Base-by-base conservation (phyloP, 2,113 vertebrate genomes). In the Halcyon senegalensis region DNA sequence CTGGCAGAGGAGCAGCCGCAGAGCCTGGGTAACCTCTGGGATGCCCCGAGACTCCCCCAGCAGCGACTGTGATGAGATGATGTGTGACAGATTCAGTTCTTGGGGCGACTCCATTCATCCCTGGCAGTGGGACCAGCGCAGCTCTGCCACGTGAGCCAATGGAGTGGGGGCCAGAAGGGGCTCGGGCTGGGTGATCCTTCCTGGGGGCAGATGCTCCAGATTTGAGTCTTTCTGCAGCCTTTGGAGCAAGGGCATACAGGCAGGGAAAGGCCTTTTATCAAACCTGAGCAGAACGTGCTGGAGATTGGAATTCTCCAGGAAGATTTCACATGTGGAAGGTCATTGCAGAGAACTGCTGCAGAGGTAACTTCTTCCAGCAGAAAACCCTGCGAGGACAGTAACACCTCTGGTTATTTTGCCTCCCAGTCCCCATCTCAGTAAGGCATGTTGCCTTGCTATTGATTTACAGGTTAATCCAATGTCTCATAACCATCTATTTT, bases 401-500 rank as follows among this genome's bases (percentile, higher is more conserved):
- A 64, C 6, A 30, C 7, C 15, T 5, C 2, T 19, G 37, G 19
- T 8, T 56, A 53, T 59, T 74, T 81, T 44, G 9, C 44, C 55
- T 58, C 24, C 21, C 7, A 2, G 20, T 28, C 33, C 58, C 62
- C 28, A 30, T 31, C 60, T 66, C 16, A 16, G 39, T 19, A 48
- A 37, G 33, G 15, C 0, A 2, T 0, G 3, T 6, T 75, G 25
- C 20, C 15, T 63, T 35, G 3, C 9, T 81, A 11, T 33, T 1
- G 6, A 72, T 60, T 50, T 72, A 60, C 48, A 56, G 30, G 7
- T 66, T 56, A 35, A 91, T 43, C 44, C 53, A 58, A 6, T 9
- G 30, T 35, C 59, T 93, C 62, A 37, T 41, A 13, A 5, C 13
- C 5, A 62, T 55, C 75, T 58, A 14, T 69, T 83, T 73, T n/a